Evolutionary conservation across 1,140 invertebrate genomes (phyloP).

Genomic region (Eumeta japonica): DNA sequence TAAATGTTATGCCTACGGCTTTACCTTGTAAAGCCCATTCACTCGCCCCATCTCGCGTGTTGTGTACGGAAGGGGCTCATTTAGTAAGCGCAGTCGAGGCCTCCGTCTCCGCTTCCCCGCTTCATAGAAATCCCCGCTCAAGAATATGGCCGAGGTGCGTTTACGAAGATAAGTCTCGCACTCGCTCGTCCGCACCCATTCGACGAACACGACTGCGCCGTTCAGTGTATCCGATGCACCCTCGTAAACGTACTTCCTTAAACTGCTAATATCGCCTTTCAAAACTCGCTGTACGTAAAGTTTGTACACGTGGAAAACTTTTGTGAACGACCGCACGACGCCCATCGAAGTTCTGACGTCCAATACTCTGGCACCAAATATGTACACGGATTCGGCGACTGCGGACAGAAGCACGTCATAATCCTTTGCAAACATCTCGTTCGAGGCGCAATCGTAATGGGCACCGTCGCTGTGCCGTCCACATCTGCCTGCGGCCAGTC

Average conservation of each 20-base stretch:
- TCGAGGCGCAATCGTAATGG: constrained; percentile 46
- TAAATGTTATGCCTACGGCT: too few species aligned
- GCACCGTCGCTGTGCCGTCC: constrained; percentile 33
- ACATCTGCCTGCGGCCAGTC: constrained; percentile 28
- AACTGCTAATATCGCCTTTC: constrained; percentile 41
- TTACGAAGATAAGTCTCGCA: constrained; percentile 48
- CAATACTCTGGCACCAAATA: constrained; percentile 47
- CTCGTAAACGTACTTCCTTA: constrained; percentile 37
- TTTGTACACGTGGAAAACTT: constrained; percentile 47
- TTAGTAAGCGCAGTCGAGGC: constrained; percentile 39
- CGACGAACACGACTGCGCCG: constrained; percentile 45
- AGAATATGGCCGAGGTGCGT: constrained; percentile 51
- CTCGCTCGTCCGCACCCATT: constrained; percentile 46
- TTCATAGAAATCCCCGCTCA: constrained; percentile 46
- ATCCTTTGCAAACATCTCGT: constrained; percentile 53
- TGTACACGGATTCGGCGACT: constrained; percentile 51
- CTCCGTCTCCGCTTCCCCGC: constrained; percentile 26
- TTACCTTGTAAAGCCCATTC: too few species aligned
- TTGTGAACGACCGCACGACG: constrained; percentile 27
- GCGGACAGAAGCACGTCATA: constrained; percentile 51
- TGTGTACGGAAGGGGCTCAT: constrained; percentile 48
- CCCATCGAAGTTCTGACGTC: constrained; percentile 49
- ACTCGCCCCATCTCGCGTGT: too few species aligned
- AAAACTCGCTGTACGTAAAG: constrained; percentile 43
- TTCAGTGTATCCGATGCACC: constrained; percentile 41